Percentiles rank a stretch among this genome's conserved stretches.
Evolutionary conservation across 2,888 invertebrate genomes (phyloP).

Genomic region (Tenthredo amoena): DNA sequence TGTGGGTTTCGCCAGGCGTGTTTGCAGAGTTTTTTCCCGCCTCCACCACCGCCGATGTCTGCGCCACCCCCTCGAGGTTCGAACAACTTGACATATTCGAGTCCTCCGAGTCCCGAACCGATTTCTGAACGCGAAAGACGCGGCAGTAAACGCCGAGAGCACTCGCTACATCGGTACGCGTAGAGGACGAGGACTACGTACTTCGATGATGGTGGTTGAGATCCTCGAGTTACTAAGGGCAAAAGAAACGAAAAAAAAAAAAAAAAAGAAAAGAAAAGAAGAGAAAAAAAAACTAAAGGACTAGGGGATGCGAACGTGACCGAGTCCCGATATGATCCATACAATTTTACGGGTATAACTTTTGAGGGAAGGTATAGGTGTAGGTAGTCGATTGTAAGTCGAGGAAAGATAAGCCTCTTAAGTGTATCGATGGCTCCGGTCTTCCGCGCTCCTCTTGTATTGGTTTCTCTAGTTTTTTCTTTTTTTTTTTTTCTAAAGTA

Average conservation of each 20-base stretch:
- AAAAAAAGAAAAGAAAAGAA: conserved; percentile 1
- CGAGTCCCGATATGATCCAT: conserved; percentile 53
- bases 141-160: conserved; percentile 75
- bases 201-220: background rate
- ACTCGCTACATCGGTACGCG: conserved; percentile 76
- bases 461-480: background rate
- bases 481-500: background rate
- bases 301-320: conserved; percentile 62
- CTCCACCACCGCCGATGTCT: conserved; percentile 76
- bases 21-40: conserved; percentile 77
- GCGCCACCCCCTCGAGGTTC: conserved; percentile 74
- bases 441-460: background rate
- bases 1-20: conserved; percentile 69
- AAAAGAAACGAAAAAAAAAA: conserved; percentile 10
- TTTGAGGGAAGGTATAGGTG: background rate
- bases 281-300: conserved; percentile 19
- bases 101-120: conserved; percentile 76
- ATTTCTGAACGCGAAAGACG: conserved; percentile 74
- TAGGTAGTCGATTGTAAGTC: conserved; percentile 19
- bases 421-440: conserved; percentile 35
- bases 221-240: background rate
- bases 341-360: conserved; percentile 38
- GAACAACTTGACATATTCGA: conserved; percentile 76
- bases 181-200: conserved; percentile 55
- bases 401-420: conserved; percentile 21